These are phyloP conservation scores for Arctia plantaginis DNA, from an alignment of 2,888 invertebrate species.

Conservation along the genomic window DNA sequence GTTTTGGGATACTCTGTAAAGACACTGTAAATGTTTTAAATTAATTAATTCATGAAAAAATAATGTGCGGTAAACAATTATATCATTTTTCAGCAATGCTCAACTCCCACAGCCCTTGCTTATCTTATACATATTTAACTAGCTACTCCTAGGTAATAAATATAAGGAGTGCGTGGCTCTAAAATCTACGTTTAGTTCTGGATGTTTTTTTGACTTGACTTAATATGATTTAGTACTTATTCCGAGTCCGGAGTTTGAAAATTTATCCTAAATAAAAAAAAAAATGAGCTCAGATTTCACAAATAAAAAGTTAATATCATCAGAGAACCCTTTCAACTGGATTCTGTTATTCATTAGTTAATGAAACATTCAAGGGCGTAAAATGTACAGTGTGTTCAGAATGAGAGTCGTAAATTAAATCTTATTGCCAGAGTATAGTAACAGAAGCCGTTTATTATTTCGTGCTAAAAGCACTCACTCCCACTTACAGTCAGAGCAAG, in stretches of 20 bases:
- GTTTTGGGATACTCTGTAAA: no score
- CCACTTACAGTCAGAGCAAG: background rate
- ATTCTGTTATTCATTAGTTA: slow-evolving; percentile 19
- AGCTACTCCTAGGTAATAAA: background rate
- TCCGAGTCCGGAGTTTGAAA: background rate
- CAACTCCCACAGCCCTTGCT: no score
- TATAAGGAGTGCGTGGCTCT: background rate
- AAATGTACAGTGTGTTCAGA: slow-evolving; percentile 16
- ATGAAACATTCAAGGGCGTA: slow-evolving; percentile 11
- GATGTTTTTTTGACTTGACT: no score
- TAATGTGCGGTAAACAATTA: no score
- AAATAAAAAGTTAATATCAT: background rate
- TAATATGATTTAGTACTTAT: background rate
- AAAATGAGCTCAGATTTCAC: background rate
- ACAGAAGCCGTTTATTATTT: background rate
- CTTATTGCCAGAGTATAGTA: slow-evolving; percentile 1
- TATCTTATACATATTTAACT: background rate
- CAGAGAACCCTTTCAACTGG: slow-evolving; percentile 6
- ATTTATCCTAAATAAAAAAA: background rate
- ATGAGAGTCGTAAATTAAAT: slow-evolving; percentile 14
- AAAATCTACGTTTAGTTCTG: background rate
- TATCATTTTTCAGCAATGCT: background rate
- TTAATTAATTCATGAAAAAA: no score
- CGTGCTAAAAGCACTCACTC: background rate
- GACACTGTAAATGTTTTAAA: no score